Evolutionary conservation across 2,888 invertebrate genomes (phyloP), one percentile per base, ranked within the genome.

Genomic region (Creontiades dilutus): DNA sequence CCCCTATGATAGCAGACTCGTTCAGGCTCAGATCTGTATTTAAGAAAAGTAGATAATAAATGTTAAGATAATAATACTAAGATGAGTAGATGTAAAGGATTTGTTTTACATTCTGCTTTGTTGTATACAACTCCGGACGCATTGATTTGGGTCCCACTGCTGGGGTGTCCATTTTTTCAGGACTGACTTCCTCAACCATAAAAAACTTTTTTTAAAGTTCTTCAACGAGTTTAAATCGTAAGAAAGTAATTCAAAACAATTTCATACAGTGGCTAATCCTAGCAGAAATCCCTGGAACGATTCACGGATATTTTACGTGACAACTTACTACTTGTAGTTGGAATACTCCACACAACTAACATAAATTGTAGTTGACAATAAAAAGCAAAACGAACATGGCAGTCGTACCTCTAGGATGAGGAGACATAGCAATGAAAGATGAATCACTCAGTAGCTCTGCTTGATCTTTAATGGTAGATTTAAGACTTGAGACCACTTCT

Each of bases 371-470:
- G 37, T 37, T 37, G 7, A 2, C 37, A 7, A 37, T 2, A 2
- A 37, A 37, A 37, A 37, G 37, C 37, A 2, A 2, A 37, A 37
- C 37, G 7, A 37, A 37, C 9, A 19, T n/a, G 1, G 57, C 57
- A 4, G 37, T 37, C 37, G 7, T 27, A 86, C 86, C 86, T 86
- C 86, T 46, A 11, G 86, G 86, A 19, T 47, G 13, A 7, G 86
- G 86, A 16, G 86, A 86, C 27, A 68, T 28, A 3, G 76, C 23
- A 19, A 75, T 75, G 19, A 86, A 75, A 12, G 86, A 86, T n/a
- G 86, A 75, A 46, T 86, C 86, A 23, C 75, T 75, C 23, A 86
- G 46, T 12, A 86, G 75, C 37, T 86, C 86, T n/a, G 86, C 86
- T 19, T 86, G 86, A 12, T 86, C 86, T 28, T 68, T 68, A 0